phyloP scores from a whole-genome alignment of 2,113 vertebrate species.

The Potamarius usumacintae region DNA sequence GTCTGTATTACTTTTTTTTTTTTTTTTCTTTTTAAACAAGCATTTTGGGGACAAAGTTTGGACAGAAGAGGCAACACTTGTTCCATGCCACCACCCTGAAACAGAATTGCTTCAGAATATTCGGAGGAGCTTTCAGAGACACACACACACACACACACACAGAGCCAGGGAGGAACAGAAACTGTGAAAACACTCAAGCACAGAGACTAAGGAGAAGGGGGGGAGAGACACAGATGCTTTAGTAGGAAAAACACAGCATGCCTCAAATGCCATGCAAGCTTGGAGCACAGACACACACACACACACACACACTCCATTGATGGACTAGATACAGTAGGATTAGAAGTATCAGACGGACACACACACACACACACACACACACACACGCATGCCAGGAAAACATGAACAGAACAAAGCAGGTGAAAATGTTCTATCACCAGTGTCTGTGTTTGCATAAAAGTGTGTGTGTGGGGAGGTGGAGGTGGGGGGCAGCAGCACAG shows the following conservation, averaged over 20 bases:
- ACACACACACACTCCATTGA: conserved; percentile 38
- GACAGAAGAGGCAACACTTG: conserved; percentile 94
- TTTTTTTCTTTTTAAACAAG: conserved; percentile 70
- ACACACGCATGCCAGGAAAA: conserved; percentile 59
- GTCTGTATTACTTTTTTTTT: conserved; percentile 73
- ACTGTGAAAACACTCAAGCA: conserved; percentile 90
- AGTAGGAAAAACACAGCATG: conserved; percentile 62
- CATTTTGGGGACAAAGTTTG: conserved; percentile 86
- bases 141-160: conserved; percentile 71
- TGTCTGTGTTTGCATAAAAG: conserved; percentile 16
- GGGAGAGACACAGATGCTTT: conserved; percentile 52
- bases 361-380: conserved; percentile 40
- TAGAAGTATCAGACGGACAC: conserved; percentile 54
- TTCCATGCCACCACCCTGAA: conserved; percentile 99
- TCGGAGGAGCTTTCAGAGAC: conserved; percentile 82
- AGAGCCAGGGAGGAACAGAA: conserved; percentile 77
- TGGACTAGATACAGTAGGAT: conserved; percentile 59
- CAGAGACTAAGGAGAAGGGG: conserved; percentile 59
- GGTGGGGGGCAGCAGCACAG: conserved; percentile 37
- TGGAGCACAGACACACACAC: conserved; percentile 62
- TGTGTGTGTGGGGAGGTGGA: conserved; percentile 24
- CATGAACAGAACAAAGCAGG: conserved; percentile 59
- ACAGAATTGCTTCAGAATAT: conserved; percentile 99
- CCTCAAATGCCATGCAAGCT: conserved; percentile 72
- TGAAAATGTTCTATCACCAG: conserved; percentile 1